A percentile compares a stretch with the other conserved stretches of the same genome.
Evolutionary conservation across 2,113 vertebrate species (phyloP).

Genomic region (Lucifuga dentata): DNA sequence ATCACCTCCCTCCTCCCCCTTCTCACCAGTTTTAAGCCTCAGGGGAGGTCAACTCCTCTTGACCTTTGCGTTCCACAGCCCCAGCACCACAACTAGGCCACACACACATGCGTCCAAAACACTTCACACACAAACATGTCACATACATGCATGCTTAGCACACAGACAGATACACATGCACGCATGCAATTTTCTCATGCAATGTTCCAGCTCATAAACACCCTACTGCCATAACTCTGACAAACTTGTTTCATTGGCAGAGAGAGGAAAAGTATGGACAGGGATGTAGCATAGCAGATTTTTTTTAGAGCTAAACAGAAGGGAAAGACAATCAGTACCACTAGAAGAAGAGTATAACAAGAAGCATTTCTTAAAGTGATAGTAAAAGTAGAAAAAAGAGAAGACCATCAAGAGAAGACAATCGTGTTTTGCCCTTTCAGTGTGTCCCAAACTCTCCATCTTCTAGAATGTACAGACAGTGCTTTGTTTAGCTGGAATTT

Average conservation of each 20-base stretch:
- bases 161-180: too few species aligned
- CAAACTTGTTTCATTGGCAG: neutral
- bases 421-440: slow-evolving; percentile 60
- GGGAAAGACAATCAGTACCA: too few species aligned
- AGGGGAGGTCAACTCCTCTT: slow-evolving; percentile 77
- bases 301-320: too few species aligned
- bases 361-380: slow-evolving; percentile 10
- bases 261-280: neutral
- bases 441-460: slow-evolving; percentile 35
- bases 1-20: slow-evolving; percentile 45
- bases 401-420: too few species aligned
- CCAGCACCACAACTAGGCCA: slow-evolving; percentile 50
- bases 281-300: too few species aligned
- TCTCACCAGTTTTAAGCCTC: slow-evolving; percentile 67
- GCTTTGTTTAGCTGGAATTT: slow-evolving; percentile 76
- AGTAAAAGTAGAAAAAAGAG: slow-evolving; percentile 7
- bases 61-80: slow-evolving; percentile 80
- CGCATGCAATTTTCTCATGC: neutral
- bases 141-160: neutral
- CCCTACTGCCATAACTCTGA: slow-evolving; percentile 9
- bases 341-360: slow-evolving; percentile 7
- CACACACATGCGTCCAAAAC: slow-evolving; percentile 54
- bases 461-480: slow-evolving; percentile 50
- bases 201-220: slow-evolving; percentile 45
- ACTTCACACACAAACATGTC: slow-evolving; percentile 28